These are phyloP conservation scores for Brachyopa scutellaris DNA, from an alignment of 2,888 invertebrate species.

Conservation along the genomic window DNA sequence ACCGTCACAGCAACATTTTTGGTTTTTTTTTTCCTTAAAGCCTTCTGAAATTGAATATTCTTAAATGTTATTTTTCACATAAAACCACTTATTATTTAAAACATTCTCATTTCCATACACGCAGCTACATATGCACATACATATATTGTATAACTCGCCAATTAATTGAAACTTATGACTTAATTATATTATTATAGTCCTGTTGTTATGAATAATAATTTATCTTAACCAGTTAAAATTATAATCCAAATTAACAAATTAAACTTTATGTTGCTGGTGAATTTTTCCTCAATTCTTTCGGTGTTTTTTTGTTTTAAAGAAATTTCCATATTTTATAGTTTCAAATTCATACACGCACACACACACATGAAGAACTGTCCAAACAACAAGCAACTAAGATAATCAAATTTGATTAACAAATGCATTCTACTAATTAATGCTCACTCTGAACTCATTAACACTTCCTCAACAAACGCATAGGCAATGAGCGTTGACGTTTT, in stretches of 20 bases:
- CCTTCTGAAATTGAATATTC: too few species aligned
- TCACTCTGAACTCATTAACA: slow-evolving; percentile 55
- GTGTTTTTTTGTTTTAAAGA: not conserved
- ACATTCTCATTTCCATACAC: too few species aligned
- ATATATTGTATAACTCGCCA: too few species aligned
- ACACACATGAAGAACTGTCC: not conserved
- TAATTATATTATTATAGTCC: slow-evolving; percentile 33
- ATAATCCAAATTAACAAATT: not conserved
- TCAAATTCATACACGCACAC: not conserved
- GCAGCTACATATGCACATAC: too few species aligned
- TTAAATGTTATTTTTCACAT: too few species aligned
- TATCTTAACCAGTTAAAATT: not conserved
- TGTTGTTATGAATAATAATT: slow-evolving; percentile 19
- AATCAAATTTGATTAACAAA: slow-evolving; percentile 45
- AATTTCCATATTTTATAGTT: slow-evolving; percentile 30
- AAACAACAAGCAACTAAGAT: not conserved
- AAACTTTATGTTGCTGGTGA: not conserved
- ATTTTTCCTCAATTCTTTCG: not conserved
- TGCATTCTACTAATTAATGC: slow-evolving; percentile 34
- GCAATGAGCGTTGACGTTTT: slow-evolving; percentile 52
- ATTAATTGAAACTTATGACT: slow-evolving; percentile 23
- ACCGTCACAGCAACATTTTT: too few species aligned
- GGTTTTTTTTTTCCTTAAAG: too few species aligned
- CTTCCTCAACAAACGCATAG: slow-evolving; percentile 23
- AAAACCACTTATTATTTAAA: too few species aligned